Evolutionary conservation across 2,888 invertebrate species (phyloP).

Genomic region (Philonicus albiceps): DNA sequence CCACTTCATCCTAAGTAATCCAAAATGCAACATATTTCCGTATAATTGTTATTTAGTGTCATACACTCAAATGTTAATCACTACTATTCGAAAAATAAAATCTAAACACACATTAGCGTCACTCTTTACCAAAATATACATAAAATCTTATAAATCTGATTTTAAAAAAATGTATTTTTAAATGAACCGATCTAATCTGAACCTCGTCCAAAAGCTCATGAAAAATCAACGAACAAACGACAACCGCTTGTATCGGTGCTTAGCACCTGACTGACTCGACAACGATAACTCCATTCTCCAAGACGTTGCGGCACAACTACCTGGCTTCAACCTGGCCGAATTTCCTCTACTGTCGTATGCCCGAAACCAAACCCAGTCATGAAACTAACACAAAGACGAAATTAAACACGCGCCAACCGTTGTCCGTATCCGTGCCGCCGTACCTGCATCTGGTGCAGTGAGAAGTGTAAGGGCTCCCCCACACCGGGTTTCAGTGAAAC

Average conservation of each 20-base stretch:
- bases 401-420: slow-evolving; percentile 28
- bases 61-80: background rate
- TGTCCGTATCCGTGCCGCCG: background rate
- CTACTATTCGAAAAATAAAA: background rate
- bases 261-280: slow-evolving; percentile 63
- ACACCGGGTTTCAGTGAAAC: background rate
- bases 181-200: background rate
- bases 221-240: slow-evolving; percentile 20
- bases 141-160: slow-evolving; percentile 10
- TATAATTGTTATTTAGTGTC: background rate
- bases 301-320: slow-evolving; percentile 13
- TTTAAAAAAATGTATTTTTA: background rate
- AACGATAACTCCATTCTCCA: slow-evolving; percentile 31
- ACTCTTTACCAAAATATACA: background rate
- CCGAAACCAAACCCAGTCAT: background rate
- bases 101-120: background rate
- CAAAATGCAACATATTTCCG: background rate
- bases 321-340: slow-evolving; percentile 1
- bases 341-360: background rate
- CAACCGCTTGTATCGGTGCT: slow-evolving; percentile 63
- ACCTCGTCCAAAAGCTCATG: background rate
- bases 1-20: background rate
- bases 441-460: background rate
- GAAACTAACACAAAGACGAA: slow-evolving; percentile 1
- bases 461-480: background rate